Evolutionary conservation across 1,140 invertebrate species (phyloP).

Genomic region (Neocloeon triangulifer): DNA sequence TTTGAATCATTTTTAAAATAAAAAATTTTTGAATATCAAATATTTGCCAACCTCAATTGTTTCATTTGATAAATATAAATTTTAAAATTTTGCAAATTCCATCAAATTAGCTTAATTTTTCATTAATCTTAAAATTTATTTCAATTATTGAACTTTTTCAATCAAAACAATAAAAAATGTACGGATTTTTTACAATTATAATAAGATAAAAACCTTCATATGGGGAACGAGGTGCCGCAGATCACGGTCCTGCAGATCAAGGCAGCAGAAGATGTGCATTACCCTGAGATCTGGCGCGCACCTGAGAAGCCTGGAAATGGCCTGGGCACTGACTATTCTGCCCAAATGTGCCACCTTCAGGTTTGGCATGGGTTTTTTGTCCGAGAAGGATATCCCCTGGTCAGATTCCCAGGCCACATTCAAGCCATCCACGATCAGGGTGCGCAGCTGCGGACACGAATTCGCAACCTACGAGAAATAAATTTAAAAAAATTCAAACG

Average conservation of each 20-base stretch:
- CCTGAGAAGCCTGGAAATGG: slow-evolving; percentile 17
- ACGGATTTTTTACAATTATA: no score
- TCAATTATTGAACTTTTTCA: no score
- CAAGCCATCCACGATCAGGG: slow-evolving; percentile 16
- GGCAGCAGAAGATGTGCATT: slow-evolving; percentile 20
- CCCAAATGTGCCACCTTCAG: slow-evolving; percentile 19
- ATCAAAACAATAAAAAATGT: no score
- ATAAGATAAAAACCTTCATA: no score
- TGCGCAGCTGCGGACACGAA: slow-evolving; percentile 17
- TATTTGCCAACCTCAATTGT: no score
- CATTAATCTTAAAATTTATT: no score
- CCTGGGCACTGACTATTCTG: slow-evolving; percentile 14
- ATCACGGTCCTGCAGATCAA: slow-evolving; percentile 18
- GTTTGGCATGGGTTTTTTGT: slow-evolving; percentile 12
- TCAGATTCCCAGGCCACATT: slow-evolving; percentile 17
- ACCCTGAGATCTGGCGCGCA: slow-evolving; percentile 16
- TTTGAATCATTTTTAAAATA: no score
- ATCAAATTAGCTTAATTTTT: no score
- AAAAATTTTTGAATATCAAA: no score
- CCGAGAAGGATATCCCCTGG: slow-evolving; percentile 13
- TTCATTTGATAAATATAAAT: no score
- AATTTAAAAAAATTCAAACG: no score
- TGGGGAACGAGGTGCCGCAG: slow-evolving; percentile 12
- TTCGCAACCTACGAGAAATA: slow-evolving; percentile 17
- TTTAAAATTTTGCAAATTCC: no score